Evolutionary conservation across 2,888 invertebrate species (phyloP).

Genomic region (Spodoptera exigua): DNA sequence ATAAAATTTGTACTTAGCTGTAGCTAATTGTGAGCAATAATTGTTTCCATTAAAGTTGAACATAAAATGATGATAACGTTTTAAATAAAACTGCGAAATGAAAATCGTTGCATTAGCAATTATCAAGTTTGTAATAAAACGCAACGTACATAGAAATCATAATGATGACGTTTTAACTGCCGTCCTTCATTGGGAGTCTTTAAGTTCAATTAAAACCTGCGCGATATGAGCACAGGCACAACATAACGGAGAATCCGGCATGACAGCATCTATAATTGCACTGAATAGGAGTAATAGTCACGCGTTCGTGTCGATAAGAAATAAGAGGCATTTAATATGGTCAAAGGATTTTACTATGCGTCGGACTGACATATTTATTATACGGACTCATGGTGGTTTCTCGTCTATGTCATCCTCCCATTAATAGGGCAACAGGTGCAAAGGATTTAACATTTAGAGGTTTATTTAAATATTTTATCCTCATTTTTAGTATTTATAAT

Average conservation of each 20-base stretch:
- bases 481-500: too few species aligned
- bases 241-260: slow-evolving; percentile 16
- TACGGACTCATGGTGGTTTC: slow-evolving; percentile 22
- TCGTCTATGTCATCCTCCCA: slow-evolving; percentile 16
- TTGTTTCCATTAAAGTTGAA: too few species aligned
- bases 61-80: too few species aligned
- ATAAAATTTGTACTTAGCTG: too few species aligned
- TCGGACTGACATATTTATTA: slow-evolving; percentile 19
- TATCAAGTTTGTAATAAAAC: too few species aligned
- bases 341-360: slow-evolving; percentile 22
- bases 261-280: slow-evolving; percentile 24
- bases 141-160: too few species aligned
- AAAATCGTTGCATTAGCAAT: too few species aligned
- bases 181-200: neutral
- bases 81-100: too few species aligned
- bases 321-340: slow-evolving; percentile 20
- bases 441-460: slow-evolving; percentile 4
- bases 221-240: neutral
- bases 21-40: too few species aligned
- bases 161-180: too few species aligned
- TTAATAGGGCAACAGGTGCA: slow-evolving; percentile 8
- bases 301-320: slow-evolving; percentile 19
- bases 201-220: neutral
- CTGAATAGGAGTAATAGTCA: slow-evolving; percentile 25
- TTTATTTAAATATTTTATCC: neutral